Conservation (phyloP, 2,113 vertebrate species). For the Aythya baeri region DNA sequence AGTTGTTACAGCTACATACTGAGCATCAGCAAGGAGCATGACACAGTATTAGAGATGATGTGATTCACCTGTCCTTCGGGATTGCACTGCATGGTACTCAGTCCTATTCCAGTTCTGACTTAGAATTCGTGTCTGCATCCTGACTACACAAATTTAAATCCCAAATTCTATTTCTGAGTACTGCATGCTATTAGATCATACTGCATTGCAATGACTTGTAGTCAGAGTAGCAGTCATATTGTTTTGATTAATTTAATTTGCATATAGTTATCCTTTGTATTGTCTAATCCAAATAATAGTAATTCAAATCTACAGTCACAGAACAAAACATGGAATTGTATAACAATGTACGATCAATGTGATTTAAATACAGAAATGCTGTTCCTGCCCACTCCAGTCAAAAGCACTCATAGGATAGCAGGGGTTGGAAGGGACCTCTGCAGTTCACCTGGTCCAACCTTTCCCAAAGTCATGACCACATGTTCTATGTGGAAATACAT, state of each 20-base stretch:
- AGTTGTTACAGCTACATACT: background rate
- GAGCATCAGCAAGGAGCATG: background rate
- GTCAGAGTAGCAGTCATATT: background rate
- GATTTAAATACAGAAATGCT: background rate
- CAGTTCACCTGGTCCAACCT: background rate
- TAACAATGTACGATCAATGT: background rate
- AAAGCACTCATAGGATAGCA: background rate
- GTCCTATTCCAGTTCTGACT: background rate
- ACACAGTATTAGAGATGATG: background rate
- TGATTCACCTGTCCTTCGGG: background rate
- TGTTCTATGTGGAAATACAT: background rate
- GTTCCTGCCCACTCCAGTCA: background rate
- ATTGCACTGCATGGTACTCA: background rate
- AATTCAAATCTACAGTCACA: background rate
- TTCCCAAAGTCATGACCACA: background rate
- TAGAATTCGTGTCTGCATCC: background rate
- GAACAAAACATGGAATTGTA: background rate
- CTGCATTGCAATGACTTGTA: background rate
- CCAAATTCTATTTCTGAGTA: background rate
- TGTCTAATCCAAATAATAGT: background rate
- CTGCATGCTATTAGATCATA: background rate
- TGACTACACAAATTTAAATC: background rate
- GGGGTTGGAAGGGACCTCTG: too few species aligned
- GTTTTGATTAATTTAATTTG: background rate
- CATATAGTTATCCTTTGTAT: background rate